Evolutionary conservation across 1,140 invertebrate genomes (phyloP), one percentile per base, ranked within the genome.

Genomic region (Phymorhynchus buccinoides): DNA sequence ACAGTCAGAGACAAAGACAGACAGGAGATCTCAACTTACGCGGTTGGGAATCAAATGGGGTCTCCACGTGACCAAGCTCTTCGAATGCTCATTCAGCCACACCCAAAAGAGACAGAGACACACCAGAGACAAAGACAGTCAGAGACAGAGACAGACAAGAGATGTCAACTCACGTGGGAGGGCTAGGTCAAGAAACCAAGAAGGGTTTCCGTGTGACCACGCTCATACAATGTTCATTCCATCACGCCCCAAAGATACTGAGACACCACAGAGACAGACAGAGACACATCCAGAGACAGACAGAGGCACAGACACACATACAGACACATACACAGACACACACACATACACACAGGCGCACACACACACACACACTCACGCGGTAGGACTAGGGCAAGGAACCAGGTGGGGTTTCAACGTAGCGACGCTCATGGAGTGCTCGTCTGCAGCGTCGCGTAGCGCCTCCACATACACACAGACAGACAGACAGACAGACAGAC

Each of bases 381-480:
- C 85, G 62, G 89, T 87, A 12, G 91, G 91, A 77, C 91, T 92
- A 18, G 91, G 91, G 62, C 90, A 91, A 0, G 91, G 89, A 37
- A 90, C 88, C 56, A 94, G 78, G 86, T 94, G 92, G 9, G 91
- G 90, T 89, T 94, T 94, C 94, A 94, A 94, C 2, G 94, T 94
- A 62, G 94, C 94, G 14, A 92, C 84, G 16, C 93, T 94, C 73
- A 91, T 91, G 12, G 93, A 94, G 87, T 94, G 88, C 83, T 91
- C 91, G 83, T 93, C 91, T 0, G 92, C 92, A 9, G 93, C 92
- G 89, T 93, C 93, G 78, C 92, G n/a, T n/a, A n/a, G n/a, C n/a
- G n/a, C n/a, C n/a, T n/a, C n/a, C n/a, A 71, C 30, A 71, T 7
- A 71, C 30, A 71, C 9, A 71, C 66, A 12, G 22, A 66, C 14